These are phyloP conservation scores for Ceratosolen solmsi DNA, from an alignment of 1,140 invertebrate species.

Conservation along the genomic window DNA sequence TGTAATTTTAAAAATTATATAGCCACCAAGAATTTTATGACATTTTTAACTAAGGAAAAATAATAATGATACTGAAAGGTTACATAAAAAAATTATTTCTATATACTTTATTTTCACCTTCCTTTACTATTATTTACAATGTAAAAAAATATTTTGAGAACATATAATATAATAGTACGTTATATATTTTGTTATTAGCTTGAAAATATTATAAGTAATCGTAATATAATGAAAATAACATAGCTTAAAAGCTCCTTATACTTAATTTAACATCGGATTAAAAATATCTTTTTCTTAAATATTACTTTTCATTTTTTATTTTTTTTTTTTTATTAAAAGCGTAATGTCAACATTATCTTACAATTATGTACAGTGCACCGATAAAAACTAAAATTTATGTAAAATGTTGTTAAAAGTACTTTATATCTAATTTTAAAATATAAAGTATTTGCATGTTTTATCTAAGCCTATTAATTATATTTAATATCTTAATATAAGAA, in stretches of 20 bases:
- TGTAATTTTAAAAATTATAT: no score
- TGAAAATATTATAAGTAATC: neutral
- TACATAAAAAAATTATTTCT: neutral
- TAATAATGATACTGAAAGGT: neutral
- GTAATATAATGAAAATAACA: neutral
- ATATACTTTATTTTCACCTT: neutral
- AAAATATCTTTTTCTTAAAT: no score
- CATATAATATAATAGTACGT: neutral
- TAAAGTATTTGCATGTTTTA: neutral
- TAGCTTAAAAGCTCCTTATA: neutral
- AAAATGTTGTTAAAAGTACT: neutral
- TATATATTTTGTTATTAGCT: neutral
- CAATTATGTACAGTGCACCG: neutral
- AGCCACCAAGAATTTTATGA: no score
- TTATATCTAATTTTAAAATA: neutral
- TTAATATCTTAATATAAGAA: no score
- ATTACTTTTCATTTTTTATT: no score
- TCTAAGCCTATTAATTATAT: neutral
- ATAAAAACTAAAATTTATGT: neutral
- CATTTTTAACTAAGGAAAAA: neutral
- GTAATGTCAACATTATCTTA: neutral
- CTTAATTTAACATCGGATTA: no score
- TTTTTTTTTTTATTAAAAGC: neutral
- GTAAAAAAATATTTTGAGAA: constrained; percentile 12
- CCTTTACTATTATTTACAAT: constrained; percentile 7